Conservation (phyloP, 2,888 invertebrate genomes). For the Cheilosia variabilis region DNA sequence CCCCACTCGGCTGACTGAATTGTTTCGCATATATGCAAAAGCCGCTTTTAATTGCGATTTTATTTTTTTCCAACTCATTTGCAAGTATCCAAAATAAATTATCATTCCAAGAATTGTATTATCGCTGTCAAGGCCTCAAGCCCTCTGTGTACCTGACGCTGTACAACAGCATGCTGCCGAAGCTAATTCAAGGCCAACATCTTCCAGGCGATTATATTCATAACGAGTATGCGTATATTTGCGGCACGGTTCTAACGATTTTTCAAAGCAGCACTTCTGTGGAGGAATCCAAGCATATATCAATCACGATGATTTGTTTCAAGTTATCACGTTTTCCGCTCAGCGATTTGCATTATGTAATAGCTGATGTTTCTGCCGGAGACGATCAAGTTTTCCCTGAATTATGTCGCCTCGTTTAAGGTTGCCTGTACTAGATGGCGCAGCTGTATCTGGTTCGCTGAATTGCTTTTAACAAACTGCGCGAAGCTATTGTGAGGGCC, state of each 20-base stretch:
- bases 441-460: no score
- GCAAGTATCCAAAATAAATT: slow-evolving; percentile 2
- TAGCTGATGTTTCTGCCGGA: not conserved
- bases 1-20: no score
- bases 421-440: not conserved
- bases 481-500: slow-evolving; percentile 1
- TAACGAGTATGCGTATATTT: no score
- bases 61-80: not conserved
- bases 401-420: slow-evolving; percentile 1
- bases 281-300: no score
- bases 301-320: not conserved
- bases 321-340: slow-evolving; percentile 3
- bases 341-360: slow-evolving; percentile 3
- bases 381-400: slow-evolving; percentile 1
- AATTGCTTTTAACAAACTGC: not conserved
- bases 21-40: no score
- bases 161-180: no score
- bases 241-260: no score
- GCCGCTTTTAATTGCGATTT: no score
- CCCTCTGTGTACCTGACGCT: not conserved
- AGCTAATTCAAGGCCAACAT: no score
- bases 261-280: no score
- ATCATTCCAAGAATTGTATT: not conserved
- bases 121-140: not conserved
- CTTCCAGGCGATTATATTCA: no score